Evolutionary conservation across 1,140 invertebrate genomes (phyloP), one percentile per base, ranked within the genome.

Genomic region (Megalonaias nervosa): DNA sequence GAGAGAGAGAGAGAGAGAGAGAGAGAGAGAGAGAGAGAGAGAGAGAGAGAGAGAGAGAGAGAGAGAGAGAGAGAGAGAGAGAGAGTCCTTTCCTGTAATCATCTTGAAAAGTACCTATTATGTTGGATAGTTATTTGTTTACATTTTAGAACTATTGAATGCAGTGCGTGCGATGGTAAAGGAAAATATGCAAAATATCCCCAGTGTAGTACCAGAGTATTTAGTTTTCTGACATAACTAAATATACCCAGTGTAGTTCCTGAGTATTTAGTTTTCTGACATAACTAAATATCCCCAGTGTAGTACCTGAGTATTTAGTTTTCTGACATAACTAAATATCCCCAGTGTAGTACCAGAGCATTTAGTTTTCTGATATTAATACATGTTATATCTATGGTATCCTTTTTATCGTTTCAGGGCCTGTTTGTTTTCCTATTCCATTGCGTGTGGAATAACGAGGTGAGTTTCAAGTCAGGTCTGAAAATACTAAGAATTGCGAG

Each of bases 361-460:
- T 26, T 26, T 66, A 55, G 55, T 11, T 19, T 1, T 13, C 3
- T 55, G 0, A 64, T 65, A 21, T 65, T 2, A 13, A 16, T 19
- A 48, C 12, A 62, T 62, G 62, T 55, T 21, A 55, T 55, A 23
- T 19, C 15, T 76, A 57, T 0, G 1, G n/a, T 23, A n/a, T 1
- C 17, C 21, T 48, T 73, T 60, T 38, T 73, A 57, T 19, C 70
- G 64, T 85, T 84, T 75, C 81, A 87, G 84, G 85, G 85, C 5
- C 71, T 87, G 16, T 80, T 85, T 48, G 82, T 87, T 26, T 85
- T 87, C 71, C 17, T 87, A 17, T 76, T 85, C 57, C 77, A 87
- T 48, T 84, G 81, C 67, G 68, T 84, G 16, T 61, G 82, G 5
- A 82, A 81, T 17, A 81, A 68, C 71, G 23, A 81, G 69, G 85